Evolutionary conservation across 2,888 invertebrate species (phyloP).

Genomic region (Cryptus viduatorius): DNA sequence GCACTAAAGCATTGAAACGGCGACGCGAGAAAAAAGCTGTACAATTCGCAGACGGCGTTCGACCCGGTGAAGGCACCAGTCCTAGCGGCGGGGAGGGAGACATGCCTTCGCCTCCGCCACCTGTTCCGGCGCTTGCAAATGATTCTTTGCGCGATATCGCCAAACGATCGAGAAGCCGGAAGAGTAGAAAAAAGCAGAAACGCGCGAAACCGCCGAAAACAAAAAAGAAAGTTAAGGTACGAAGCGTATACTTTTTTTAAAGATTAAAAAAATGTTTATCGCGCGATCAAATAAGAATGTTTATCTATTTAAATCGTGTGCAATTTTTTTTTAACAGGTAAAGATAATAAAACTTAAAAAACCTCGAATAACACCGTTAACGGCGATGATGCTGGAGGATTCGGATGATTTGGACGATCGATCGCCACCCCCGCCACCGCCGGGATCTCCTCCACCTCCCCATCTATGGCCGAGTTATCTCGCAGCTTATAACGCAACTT

Average conservation of each 20-base stretch:
- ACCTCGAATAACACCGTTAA: constrained; percentile 81
- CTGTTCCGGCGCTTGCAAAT: constrained; percentile 75
- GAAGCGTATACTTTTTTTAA: too few relatives aligned
- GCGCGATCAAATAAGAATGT: neutral
- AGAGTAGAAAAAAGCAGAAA: constrained; percentile 86
- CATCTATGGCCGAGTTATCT: constrained; percentile 86
- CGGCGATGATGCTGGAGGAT: constrained; percentile 84
- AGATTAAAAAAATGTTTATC: too few relatives aligned
- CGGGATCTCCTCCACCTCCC: constrained; percentile 87
- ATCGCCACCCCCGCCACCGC: constrained; percentile 88
- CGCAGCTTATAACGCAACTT: constrained; percentile 77
- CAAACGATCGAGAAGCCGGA: constrained; percentile 79
- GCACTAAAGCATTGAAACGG: constrained; percentile 55
- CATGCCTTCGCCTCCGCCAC: constrained; percentile 88
- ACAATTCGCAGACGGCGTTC: constrained; percentile 88
- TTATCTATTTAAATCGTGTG: constrained; percentile 4
- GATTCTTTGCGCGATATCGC: constrained; percentile 75
- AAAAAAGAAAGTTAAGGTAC: constrained; percentile 86
- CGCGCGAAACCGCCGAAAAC: constrained; percentile 86
- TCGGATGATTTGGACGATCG: constrained; percentile 86
- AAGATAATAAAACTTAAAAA: constrained; percentile 85
- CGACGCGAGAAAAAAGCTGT: constrained; percentile 84
- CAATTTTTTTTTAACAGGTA: constrained; percentile 79
- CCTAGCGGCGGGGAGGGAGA: constrained; percentile 88
- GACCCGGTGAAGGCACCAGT: constrained; percentile 87